Base-by-base conservation (phyloP, 53 echinoderm and acorn worm species). In the Holothuria leucospilota region DNA sequence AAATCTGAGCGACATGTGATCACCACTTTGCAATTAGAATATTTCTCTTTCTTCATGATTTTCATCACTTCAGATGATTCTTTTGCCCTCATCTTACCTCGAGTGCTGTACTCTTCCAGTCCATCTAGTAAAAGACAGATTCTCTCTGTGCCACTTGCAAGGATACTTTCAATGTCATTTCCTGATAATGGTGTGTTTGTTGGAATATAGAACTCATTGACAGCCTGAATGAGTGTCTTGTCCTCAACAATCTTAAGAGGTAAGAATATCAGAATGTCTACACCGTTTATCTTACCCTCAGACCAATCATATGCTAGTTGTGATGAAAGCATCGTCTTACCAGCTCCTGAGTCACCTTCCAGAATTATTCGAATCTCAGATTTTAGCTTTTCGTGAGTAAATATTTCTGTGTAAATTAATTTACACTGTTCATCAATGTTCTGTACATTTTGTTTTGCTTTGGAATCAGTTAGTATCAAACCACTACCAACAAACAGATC, bases 161-260 rank as follows among this genome's bases (percentile, higher is more conserved):
- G 25, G n/a, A 69, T 28, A 28, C 13, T 26, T 28, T 69, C 69
- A 27, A 69, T 69, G 34, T 69, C 69, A 28, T 30, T 18, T 29
- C 39, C 34, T 18, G 13, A 18, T 15, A 69, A 30, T 18, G 25
- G 69, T 10, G 39, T 39, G 39, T 28, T 28, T 28, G 29, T 5
- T 26, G 69, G 69, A 28, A 69, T 69, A 28, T 69, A 69, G 29
- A 69, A 69, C 11, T 39, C 20, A 10, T 28, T 13, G 11, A 69
- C 39, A 69, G 69, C 69, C 39, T 69, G 69, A 69, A 28, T 28
- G 6, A 69, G 13, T 29, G 69, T 69, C 69, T 30, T 69, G 29
- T 69, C 38, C 18, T 28, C 69, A 6, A 69, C 25, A 69, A 6
- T 30, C 13, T 69, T 69, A 20, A 69, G 69, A 7, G 69, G 69